These are phyloP conservation scores for Galbula dea DNA, from an alignment of 2,113 vertebrate species.

Conservation along the genomic window DNA sequence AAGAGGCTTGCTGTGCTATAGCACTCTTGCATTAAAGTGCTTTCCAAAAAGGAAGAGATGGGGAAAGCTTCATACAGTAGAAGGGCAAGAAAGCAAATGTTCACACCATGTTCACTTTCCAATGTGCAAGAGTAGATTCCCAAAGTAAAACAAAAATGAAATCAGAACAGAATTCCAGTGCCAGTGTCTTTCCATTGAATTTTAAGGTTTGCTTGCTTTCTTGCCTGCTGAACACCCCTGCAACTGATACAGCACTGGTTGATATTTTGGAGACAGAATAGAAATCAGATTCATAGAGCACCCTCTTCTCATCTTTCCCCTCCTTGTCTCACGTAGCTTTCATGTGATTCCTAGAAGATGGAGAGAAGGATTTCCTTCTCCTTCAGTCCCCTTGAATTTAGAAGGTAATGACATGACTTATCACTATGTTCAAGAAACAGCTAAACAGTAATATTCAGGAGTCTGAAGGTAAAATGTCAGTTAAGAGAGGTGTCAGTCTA, in stretches of 20 bases:
- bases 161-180: neutral
- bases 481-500: neutral
- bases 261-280: neutral
- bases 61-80: neutral
- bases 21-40: neutral
- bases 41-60: neutral
- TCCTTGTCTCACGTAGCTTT: neutral
- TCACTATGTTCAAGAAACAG: neutral
- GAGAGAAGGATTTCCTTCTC: neutral
- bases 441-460: accelerated
- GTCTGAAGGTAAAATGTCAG: neutral
- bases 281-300: neutral
- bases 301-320: neutral
- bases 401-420: neutral
- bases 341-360: neutral
- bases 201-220: neutral
- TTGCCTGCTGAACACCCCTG: neutral
- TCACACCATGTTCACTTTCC: neutral
- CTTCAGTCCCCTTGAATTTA: neutral
- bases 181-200: neutral
- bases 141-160: neutral
- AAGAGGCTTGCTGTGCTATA: neutral
- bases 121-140: neutral
- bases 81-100: neutral
- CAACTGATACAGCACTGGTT: neutral